Conservation (phyloP, 2,888 invertebrate species). For the Acleris holmiana region DNA sequence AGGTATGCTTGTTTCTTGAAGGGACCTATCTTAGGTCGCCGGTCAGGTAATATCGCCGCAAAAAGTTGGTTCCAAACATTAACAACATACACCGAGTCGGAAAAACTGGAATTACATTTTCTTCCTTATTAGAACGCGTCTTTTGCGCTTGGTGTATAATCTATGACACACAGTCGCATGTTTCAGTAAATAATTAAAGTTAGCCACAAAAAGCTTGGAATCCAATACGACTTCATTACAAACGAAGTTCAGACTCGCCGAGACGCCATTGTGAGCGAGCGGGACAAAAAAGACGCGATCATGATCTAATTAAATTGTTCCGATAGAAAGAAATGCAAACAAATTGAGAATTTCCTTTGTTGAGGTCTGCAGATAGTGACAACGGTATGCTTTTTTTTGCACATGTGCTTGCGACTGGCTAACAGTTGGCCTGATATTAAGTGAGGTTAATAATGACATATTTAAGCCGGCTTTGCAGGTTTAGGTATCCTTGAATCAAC, state of each 20-base stretch:
- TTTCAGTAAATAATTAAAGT: constrained; percentile 68
- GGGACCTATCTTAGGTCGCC: too few species aligned
- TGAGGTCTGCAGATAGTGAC: constrained; percentile 6
- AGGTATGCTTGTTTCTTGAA: too few species aligned
- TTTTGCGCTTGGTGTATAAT: constrained; percentile 47
- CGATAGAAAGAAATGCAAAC: constrained; percentile 7
- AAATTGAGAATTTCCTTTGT: constrained; percentile 5
- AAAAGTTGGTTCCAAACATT: too few species aligned
- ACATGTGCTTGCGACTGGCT: too few species aligned
- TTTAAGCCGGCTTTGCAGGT: too few species aligned
- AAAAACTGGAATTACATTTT: background rate
- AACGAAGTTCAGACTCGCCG: constrained; percentile 51
- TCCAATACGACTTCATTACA: constrained; percentile 66
- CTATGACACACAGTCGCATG: constrained; percentile 43
- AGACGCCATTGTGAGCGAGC: constrained; percentile 58
- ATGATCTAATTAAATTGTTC: constrained; percentile 63
- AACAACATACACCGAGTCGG: too few species aligned
- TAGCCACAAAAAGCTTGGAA: constrained; percentile 58
- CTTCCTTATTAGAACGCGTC: background rate
- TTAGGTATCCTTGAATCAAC: too few species aligned
- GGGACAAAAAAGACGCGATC: constrained; percentile 51
- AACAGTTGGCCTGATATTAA: too few species aligned
- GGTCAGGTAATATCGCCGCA: too few species aligned
- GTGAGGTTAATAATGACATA: too few species aligned
- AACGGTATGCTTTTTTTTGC: background rate